These are phyloP conservation scores for Esox niger DNA, from an alignment of 2,113 vertebrate genomes.

Conservation along the genomic window DNA sequence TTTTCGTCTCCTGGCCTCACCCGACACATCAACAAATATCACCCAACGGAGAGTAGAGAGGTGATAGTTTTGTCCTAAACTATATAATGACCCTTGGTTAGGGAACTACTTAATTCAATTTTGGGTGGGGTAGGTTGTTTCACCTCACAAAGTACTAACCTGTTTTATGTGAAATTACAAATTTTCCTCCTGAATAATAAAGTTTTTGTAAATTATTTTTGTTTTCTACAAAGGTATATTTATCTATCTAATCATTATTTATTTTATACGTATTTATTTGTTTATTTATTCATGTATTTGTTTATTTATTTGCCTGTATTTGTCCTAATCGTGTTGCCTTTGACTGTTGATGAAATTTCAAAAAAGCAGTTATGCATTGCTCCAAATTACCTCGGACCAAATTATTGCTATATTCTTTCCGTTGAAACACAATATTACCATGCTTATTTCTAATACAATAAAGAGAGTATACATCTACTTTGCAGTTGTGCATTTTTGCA, in stretches of 20 bases:
- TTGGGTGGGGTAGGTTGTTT: neutral
- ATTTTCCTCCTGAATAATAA: neutral
- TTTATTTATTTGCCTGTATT: constrained; percentile 8
- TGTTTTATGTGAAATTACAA: neutral
- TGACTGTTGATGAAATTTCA: neutral
- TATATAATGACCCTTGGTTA: constrained; percentile 1
- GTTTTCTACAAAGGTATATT: constrained; percentile 23
- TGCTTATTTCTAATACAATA: neutral
- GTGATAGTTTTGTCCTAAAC: constrained; percentile 39
- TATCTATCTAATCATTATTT: constrained; percentile 19
- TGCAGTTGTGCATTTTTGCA: neutral
- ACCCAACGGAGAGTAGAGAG: constrained; percentile 47
- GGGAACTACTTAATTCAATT: neutral
- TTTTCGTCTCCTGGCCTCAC: constrained; percentile 50
- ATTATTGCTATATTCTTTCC: neutral
- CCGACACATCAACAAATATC: constrained; percentile 51
- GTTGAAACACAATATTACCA: neutral
- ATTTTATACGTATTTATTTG: constrained; percentile 28
- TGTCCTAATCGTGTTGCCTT: neutral
- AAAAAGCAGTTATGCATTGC: neutral
- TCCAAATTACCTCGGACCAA: neutral
- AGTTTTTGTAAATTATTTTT: constrained; percentile 5
- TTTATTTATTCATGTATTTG: constrained; percentile 38
- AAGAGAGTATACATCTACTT: neutral
- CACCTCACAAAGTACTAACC: neutral